Evolutionary conservation across 2,113 vertebrate species (phyloP), one percentile per base, ranked within the genome.

Genomic region (Recurvirostra avosetta): DNA sequence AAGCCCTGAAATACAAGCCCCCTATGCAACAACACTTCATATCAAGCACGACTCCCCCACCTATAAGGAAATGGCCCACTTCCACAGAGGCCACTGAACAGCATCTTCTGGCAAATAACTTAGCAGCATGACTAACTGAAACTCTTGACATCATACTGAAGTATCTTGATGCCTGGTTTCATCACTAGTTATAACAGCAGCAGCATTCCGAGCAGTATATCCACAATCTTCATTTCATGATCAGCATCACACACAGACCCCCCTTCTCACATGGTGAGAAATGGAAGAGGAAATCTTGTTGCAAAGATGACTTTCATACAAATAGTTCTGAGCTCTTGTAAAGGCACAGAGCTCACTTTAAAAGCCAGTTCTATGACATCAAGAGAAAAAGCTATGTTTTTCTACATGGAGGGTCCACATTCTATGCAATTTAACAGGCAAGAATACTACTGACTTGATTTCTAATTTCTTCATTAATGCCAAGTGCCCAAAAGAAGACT

Each of bases 221-320:
- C 81, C 43, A 61, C 19, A 81, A 26, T 36, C 66, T 75, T 73
- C 61, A 38, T 83, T 76, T 95, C 61, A 68, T 19, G 16, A 67
- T 45, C 36, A 38, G 10, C 25, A 62, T 11, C 0, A 2, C 32
- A 29, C 0, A 0, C 41, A 84, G 17, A 68, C 6, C 8, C 13
- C 5, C 23, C 27, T 75, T 86, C 70, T 73, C 34, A 88, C n/a
- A 30, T 26, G 47, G 17, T 30, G 16, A 66, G 29, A 38, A 90
- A 32, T 5, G 20, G n/a, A 81, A 94, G 38, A 58, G 14, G 8
- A 89, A 89, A 53, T 26, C 29, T 45, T 25, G 11, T 78, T 82
- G 47, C 30, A 63, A 77, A 77, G 40, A 70, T 11, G 27, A 76
- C 32, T 53, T 14, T 52, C 45, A 59, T 43, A 68, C 36, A 55